Percentiles rank a stretch among this genome's conserved stretches.
These are phyloP conservation scores for Bombus fervidus DNA, from an alignment of 1,140 invertebrate genomes.

Conservation along the genomic window DNA sequence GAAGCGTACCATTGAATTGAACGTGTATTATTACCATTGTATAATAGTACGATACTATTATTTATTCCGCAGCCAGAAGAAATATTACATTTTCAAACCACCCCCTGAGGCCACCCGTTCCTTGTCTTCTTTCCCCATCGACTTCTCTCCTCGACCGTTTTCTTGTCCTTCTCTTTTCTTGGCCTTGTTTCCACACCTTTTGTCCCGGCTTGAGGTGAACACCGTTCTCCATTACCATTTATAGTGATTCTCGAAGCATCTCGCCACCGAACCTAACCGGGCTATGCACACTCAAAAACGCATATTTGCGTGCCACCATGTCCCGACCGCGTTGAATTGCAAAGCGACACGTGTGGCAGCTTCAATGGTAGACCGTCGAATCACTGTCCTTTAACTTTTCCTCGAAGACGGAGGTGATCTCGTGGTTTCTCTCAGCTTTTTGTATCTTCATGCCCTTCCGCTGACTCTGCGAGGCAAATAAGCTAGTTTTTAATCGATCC, in stretches of 20 bases:
- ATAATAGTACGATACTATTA: constrained; percentile 65
- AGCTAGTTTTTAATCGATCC: not conserved
- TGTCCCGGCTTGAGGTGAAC: constrained; percentile 54
- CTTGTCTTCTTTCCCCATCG: constrained; percentile 43
- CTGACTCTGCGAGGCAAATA: not conserved
- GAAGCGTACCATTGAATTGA: constrained; percentile 29
- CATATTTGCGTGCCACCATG: constrained; percentile 40
- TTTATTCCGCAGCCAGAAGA: constrained; percentile 73
- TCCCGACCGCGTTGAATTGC: constrained; percentile 41
- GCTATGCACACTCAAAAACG: constrained; percentile 64
- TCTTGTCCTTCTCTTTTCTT: not conserved
- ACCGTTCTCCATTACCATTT: constrained; percentile 80
- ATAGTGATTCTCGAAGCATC: constrained; percentile 79
- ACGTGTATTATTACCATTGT: constrained; percentile 36
- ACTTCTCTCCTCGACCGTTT: not conserved
- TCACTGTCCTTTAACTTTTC: constrained; percentile 14
- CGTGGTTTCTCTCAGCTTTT: not conserved
- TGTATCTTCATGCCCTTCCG: not conserved
- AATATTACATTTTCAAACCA: constrained; percentile 79
- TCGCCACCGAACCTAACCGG: constrained; percentile 54
- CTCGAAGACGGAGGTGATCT: not conserved
- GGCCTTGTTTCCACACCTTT: constrained; percentile 33
- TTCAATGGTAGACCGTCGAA: not conserved
- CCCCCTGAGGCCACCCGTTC: constrained; percentile 16
- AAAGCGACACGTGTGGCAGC: constrained; percentile 48